Conservation (phyloP, 2,888 invertebrate genomes). For the Sclerodermus sp. region DNA sequence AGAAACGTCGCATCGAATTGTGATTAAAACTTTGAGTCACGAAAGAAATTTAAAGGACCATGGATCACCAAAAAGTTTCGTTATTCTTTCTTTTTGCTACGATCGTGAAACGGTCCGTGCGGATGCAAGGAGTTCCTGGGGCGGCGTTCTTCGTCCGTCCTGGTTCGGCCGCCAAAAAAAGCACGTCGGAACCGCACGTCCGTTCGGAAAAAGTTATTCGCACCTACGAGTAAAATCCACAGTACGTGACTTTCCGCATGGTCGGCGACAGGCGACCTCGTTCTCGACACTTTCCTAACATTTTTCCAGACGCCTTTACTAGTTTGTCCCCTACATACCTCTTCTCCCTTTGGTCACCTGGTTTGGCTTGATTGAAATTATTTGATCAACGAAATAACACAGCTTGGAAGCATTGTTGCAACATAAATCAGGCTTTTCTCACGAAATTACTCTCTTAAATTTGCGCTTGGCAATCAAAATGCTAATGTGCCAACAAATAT, state of each 20-base stretch:
- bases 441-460: no score
- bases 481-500: no score
- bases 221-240: conserved; percentile 36
- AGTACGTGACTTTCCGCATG: conserved; percentile 39
- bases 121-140: conserved; percentile 17
- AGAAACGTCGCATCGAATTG: no score
- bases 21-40: no score
- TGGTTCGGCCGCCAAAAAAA: conserved; percentile 17
- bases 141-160: conserved; percentile 17
- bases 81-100: conserved; percentile 12
- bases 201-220: conserved; percentile 33
- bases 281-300: conserved; percentile 20
- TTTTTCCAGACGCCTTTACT: conserved; percentile 28
- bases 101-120: conserved; percentile 15
- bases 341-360: neutral
- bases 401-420: no score
- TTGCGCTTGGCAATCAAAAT: no score
- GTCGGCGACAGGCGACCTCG: conserved; percentile 26
- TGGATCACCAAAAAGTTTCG: conserved; percentile 4
- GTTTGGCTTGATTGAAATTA: neutral
- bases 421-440: no score
- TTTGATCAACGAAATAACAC: no score
- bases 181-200: conserved; percentile 32
- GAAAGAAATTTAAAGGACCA: neutral
- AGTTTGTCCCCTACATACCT: conserved; percentile 2